phyloP scores from a whole-genome alignment of 1,140 invertebrate species.

The Octopus bimaculoides region DNA sequence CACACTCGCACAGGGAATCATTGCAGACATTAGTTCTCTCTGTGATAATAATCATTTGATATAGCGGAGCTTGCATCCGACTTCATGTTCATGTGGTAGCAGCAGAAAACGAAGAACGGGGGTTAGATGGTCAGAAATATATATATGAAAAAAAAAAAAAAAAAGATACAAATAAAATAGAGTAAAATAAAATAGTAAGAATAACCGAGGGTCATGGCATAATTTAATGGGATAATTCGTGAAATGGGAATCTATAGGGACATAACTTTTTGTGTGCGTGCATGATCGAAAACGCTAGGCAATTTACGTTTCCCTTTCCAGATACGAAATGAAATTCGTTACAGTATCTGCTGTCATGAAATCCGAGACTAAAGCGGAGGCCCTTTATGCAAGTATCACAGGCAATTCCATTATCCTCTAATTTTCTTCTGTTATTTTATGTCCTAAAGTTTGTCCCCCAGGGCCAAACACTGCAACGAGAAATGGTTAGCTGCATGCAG shows the following conservation, averaged over 20 bases:
- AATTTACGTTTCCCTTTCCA: not conserved
- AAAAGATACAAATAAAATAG: too few species aligned
- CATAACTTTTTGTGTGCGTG: not conserved
- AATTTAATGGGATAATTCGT: not conserved
- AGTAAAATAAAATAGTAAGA: too few species aligned
- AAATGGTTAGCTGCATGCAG: slow-evolving; percentile 8
- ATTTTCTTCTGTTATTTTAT: slow-evolving; percentile 15
- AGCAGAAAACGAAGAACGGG: too few species aligned
- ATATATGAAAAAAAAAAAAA: too few species aligned
- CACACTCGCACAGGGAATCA: too few species aligned
- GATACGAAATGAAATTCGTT: slow-evolving; percentile 11
- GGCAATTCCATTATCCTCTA: slow-evolving; percentile 13
- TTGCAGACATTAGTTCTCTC: too few species aligned
- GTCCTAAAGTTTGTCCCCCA: not conserved
- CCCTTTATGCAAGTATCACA: slow-evolving; percentile 11
- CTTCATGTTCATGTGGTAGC: too few species aligned
- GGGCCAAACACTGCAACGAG: not conserved
- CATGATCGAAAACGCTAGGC: not conserved
- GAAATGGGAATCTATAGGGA: slow-evolving; percentile 3
- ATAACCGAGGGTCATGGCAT: not conserved
- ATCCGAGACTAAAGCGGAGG: not conserved
- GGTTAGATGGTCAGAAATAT: too few species aligned
- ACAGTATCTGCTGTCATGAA: slow-evolving; percentile 8
- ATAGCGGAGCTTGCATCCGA: too few species aligned
- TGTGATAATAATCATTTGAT: too few species aligned